Base-by-base conservation (phyloP, 2,888 invertebrate species). In the Drosophila neotestacea region DNA sequence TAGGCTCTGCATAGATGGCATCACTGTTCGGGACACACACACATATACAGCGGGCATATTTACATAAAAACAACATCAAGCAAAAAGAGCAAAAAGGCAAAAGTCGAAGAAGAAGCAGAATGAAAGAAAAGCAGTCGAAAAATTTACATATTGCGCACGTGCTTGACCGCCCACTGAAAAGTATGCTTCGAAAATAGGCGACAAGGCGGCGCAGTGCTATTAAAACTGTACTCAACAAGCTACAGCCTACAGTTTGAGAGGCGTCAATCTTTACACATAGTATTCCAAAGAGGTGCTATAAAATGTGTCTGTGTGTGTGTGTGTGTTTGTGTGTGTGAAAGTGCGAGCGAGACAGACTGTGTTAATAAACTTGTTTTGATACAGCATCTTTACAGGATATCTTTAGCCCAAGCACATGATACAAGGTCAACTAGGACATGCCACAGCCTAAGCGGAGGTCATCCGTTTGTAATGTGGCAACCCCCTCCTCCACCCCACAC, bases 101-200 rank as follows among this genome's bases (percentile, higher is more conserved):
- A 60, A 65, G 44, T 46, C 6, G 32, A 55, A 22, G 30, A 42
- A 30, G 44, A 64, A 59, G 51, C 64, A 55, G 41, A 58, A 46
- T 38, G 16, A 56, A 34, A 60, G 72, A 59, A 61, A 73, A 55
- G 50, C 51, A 68, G 44, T 34, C 44, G 46, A 52, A 68, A 79
- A 82, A 84, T 84, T 82, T 84, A 85, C 88, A 84, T 84, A 85
- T 88, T 80, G 67, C 70, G 84, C 85, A 88, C 84, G 88, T 84
- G 84, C 84, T 88, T 78, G 74, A 79, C 68, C 79, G 66, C 72
- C 65, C 75, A 75, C 75, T 64, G 39, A 48, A 62, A 74, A 68
- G 75, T 70, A 70, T 83, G 77, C 69, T 71, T 68, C 61, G 59
- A 44, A 42, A 68, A 47, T 72, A 61, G 79, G 80, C 87, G 87